These are phyloP conservation scores for Cinara cedri DNA, from an alignment of 2,888 invertebrate genomes.

Conservation along the genomic window DNA sequence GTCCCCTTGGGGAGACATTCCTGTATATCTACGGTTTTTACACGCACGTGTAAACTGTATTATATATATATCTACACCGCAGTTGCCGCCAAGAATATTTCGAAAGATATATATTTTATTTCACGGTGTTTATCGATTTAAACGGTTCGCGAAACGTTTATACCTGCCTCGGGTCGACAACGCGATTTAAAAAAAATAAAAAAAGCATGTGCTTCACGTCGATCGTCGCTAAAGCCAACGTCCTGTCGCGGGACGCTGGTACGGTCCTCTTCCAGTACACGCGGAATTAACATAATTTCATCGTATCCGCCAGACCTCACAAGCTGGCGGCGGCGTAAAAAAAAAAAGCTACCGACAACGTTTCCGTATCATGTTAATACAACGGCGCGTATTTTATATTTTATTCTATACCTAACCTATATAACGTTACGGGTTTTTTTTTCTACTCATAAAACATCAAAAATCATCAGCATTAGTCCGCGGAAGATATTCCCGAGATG, in stretches of 20 bases:
- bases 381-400: neutral
- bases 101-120: slow-evolving; percentile 1
- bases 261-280: neutral
- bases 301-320: slow-evolving; percentile 40
- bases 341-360: slow-evolving; percentile 30
- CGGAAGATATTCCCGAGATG: slow-evolving; percentile 25
- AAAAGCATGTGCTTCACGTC: neutral
- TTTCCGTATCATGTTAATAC: neutral
- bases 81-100: slow-evolving; percentile 10
- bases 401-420: neutral
- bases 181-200: neutral
- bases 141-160: slow-evolving; percentile 13
- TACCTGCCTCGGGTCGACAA: neutral
- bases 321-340: slow-evolving; percentile 32
- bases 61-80: no score
- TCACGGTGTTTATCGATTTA: slow-evolving; percentile 22
- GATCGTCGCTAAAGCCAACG: slow-evolving; percentile 14
- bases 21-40: neutral
- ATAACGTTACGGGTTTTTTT: neutral
- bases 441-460: neutral
- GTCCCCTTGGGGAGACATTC: slow-evolving; percentile 25
- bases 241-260: neutral
- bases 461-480: slow-evolving; percentile 13
- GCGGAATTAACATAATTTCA: slow-evolving; percentile 33
- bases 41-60: neutral